Evolutionary conservation across 2,113 vertebrate genomes (phyloP).

Genomic region (Phalacrocorax aristotelis): DNA sequence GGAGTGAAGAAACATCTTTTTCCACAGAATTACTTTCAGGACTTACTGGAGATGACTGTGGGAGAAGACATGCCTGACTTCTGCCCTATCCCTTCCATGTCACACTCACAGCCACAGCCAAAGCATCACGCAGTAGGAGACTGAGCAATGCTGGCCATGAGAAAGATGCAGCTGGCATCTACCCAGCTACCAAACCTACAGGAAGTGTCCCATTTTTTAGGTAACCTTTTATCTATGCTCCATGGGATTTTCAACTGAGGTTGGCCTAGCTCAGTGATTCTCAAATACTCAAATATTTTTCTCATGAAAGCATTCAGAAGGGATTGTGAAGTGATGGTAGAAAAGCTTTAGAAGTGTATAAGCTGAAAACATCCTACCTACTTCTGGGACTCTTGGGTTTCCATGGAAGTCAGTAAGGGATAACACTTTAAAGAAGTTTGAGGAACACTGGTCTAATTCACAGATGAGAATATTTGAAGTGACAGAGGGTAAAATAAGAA

Average conservation of each 20-base stretch:
- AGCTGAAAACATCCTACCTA: neutral
- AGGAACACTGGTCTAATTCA: neutral
- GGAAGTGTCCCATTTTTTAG: neutral
- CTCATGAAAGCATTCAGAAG: conserved; percentile 13
- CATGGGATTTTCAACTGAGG: neutral
- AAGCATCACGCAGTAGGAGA: neutral
- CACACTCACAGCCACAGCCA: neutral
- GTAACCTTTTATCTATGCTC: neutral
- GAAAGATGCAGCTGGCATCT: neutral
- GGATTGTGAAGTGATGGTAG: neutral
- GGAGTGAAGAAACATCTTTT: neutral
- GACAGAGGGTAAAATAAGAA: conserved; percentile 9
- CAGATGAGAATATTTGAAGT: neutral
- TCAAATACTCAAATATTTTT: neutral
- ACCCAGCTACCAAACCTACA: neutral
- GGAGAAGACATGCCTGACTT: neutral
- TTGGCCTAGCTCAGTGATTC: neutral
- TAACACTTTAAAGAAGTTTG: conserved; percentile 14
- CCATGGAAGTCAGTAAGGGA: neutral
- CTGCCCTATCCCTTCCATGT: neutral
- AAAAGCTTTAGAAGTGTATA: conserved; percentile 8
- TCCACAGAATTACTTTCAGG: neutral
- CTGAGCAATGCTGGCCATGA: neutral
- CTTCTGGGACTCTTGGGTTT: conserved; percentile 1
- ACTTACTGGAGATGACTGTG: neutral